These are phyloP conservation scores for Antennarius striatus DNA, from an alignment of 2,113 vertebrate species.

Conservation along the genomic window DNA sequence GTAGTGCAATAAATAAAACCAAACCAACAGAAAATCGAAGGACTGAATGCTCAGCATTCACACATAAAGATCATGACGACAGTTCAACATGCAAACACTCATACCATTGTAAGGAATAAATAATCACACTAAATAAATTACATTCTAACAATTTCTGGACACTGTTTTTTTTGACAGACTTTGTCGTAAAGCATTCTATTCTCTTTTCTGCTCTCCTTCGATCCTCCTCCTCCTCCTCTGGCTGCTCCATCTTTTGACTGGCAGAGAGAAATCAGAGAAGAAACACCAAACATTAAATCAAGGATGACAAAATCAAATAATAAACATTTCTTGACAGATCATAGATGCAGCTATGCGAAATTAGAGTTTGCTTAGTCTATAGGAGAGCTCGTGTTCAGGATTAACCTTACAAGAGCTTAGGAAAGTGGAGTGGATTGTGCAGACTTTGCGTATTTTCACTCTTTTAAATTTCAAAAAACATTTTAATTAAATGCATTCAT, in stretches of 20 bases:
- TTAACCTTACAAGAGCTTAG: too few relatives aligned
- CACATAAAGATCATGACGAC: slow-evolving; percentile 24
- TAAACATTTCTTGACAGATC: too few relatives aligned
- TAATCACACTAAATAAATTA: slow-evolving; percentile 76
- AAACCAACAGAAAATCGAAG: slow-evolving; percentile 37
- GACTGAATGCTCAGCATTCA: slow-evolving; percentile 59
- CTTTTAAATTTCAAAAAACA: too few relatives aligned
- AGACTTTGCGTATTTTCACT: too few relatives aligned
- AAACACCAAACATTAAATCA: background rate
- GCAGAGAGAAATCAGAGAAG: slow-evolving; percentile 35
- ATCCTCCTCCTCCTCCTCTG: slow-evolving; percentile 9
- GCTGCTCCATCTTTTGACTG: slow-evolving; percentile 5
- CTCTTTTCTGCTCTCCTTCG: slow-evolving; percentile 1
- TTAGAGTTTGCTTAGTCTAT: too few relatives aligned
- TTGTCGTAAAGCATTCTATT: slow-evolving; percentile 52
- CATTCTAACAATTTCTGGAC: slow-evolving; percentile 46
- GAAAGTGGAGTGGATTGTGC: too few relatives aligned
- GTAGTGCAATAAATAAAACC: slow-evolving; percentile 70
- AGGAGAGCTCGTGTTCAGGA: too few relatives aligned
- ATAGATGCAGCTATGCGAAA: too few relatives aligned
- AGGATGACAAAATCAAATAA: too few relatives aligned
- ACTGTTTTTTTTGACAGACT: slow-evolving; percentile 25
- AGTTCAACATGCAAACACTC: slow-evolving; percentile 39
- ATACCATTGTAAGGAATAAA: slow-evolving; percentile 65
- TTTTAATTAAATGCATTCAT: too few relatives aligned